Base-by-base conservation (phyloP, 2,888 invertebrate genomes). In the Cephus rjabovi region DNA sequence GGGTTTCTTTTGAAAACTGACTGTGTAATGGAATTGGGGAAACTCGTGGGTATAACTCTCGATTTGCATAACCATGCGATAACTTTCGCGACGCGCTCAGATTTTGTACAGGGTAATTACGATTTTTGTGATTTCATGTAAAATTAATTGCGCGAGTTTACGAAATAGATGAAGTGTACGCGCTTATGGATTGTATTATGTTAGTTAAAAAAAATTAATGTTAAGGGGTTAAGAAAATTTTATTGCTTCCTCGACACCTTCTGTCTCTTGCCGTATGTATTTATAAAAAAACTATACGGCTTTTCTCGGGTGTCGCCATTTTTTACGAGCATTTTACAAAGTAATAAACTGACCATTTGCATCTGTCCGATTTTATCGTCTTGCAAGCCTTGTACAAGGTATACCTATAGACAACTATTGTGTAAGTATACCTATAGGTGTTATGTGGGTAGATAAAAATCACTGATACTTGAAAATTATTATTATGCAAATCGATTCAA, bases 11-110 rank as follows among this genome's bases (percentile, higher is more conserved):
- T 23, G 56, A 56, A 23, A 23, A 23, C 56, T 15, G 23, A 23
- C 56, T 4, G 23, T 56, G 9, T 56, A 56, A 9, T 23, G 56
- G 3, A 56, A 56, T 56, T 56, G 71, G 71, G 71, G 34, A 71
- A 70, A 71, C 71, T 31, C 31, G 71, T 12, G 12, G 9, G 31
- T 34, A 11, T 71, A 34, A 31, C 31, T 31, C 31, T n/a, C 11
- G 12, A 71, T 71, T 71, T 71, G 71, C 71, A 31, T 71, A 71
- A 71, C 34, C 12, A 31, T 31, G 71, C 71, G 71, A 71, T 71
- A 71, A 30, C 12, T 33, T 56, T 71, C 31, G 34, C 71, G 15
- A 71, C 71, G 71, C 71, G 71, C 2, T 31, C 2, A 71, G 56
- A 56, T 23, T 56, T 56, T 23, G 56, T 23, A 56, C 2, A 2